Percentiles rank a stretch among this genome's conserved stretches.
Conservation (phyloP, 1,140 invertebrate genomes). For the Drosophila ananassae region DNA sequence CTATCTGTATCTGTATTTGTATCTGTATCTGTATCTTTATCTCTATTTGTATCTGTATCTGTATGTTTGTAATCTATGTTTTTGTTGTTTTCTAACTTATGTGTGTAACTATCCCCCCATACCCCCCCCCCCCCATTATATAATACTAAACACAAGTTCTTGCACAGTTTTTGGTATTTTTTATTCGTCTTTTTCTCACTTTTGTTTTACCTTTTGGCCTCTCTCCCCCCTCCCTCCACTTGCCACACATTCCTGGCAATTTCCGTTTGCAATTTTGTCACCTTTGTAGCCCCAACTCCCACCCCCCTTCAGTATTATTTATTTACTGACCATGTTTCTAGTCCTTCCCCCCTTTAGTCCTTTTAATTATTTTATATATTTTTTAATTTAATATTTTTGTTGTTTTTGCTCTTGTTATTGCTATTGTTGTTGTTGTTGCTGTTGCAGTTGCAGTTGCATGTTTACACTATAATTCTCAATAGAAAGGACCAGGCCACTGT, state of each 20-base stretch:
- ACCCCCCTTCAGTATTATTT: constrained; percentile 53
- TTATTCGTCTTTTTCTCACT: constrained; percentile 10
- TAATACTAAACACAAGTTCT: too few relatives aligned
- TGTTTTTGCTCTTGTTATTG: constrained; percentile 40
- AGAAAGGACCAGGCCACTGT: constrained; percentile 1
- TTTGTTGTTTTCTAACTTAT: too few relatives aligned
- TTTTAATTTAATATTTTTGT: constrained; percentile 74
- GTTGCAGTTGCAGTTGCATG: constrained; percentile 69
- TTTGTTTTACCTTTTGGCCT: too few relatives aligned
- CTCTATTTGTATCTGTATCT: too few relatives aligned
- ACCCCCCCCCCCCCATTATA: too few relatives aligned
- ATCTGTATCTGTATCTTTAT: too few relatives aligned
- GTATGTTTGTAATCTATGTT: too few relatives aligned
- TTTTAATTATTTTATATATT: constrained; percentile 44
- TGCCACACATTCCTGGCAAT: constrained; percentile 59
- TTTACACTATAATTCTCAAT: constrained; percentile 72
- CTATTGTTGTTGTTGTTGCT: constrained; percentile 30
- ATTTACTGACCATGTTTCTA: constrained; percentile 82
- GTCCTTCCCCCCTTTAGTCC: too few relatives aligned
- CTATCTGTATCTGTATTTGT: too few relatives aligned
- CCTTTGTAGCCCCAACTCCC: background rate
- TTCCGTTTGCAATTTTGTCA: constrained; percentile 69
- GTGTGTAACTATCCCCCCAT: too few relatives aligned
- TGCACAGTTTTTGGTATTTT: constrained; percentile 37
- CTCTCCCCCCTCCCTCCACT: too few relatives aligned